Evolutionary conservation across 2,113 vertebrate genomes (phyloP).

Genomic region (Polypterus senegalus): DNA sequence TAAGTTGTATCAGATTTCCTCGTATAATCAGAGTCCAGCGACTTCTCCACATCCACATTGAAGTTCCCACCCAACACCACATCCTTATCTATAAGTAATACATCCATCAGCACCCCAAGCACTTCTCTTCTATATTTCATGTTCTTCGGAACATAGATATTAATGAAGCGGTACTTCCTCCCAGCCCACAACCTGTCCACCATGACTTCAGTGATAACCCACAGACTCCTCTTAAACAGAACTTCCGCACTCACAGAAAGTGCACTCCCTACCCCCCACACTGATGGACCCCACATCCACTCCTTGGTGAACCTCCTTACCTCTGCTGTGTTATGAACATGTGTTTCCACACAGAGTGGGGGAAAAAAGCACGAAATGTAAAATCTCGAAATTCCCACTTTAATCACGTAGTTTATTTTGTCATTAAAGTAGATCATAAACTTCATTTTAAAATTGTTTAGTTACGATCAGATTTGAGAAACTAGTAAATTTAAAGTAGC

Average conservation of each 20-base stretch:
- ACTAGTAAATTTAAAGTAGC: too few species aligned
- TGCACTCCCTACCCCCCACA: constrained; percentile 4
- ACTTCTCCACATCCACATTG: not conserved
- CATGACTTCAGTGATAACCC: constrained; percentile 17
- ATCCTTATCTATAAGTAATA: constrained; percentile 3
- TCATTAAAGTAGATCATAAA: too few species aligned
- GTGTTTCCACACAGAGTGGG: too few species aligned
- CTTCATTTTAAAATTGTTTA: too few species aligned
- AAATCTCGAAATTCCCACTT: too few species aligned
- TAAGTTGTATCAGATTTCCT: not conserved
- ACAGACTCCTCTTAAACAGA: constrained; percentile 5
- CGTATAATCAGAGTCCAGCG: constrained; percentile 1
- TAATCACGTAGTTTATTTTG: too few species aligned
- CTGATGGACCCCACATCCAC: constrained; percentile 7
- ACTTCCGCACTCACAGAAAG: not conserved
- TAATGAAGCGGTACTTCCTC: constrained; percentile 6
- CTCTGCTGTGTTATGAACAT: not conserved
- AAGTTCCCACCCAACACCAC: constrained; percentile 3
- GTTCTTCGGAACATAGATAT: constrained; percentile 9
- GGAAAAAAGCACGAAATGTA: too few species aligned
- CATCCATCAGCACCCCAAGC: constrained; percentile 8
- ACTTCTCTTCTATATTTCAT: not conserved
- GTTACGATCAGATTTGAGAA: too few species aligned
- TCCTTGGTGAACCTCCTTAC: constrained; percentile 4
- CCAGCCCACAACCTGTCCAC: constrained; percentile 1